Base-by-base conservation (phyloP, 2,113 vertebrate species). In the Clarias magur region DNA sequence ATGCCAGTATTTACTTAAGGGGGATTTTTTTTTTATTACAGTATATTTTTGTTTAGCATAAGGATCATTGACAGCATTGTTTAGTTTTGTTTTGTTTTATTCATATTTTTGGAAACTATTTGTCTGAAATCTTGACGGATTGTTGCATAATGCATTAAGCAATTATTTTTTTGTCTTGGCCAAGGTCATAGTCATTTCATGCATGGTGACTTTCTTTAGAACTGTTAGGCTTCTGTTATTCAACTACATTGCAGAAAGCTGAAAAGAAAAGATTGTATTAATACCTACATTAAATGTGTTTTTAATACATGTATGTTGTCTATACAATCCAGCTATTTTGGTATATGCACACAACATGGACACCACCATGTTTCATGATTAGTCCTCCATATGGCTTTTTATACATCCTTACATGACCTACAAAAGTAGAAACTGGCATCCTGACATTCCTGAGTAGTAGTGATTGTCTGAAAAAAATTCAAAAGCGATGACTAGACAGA, bases 401-500 rank as follows among this genome's bases (percentile, higher is more conserved):
- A 75, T 13, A 62, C 1, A 11, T 76, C 81, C 65, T 72, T 72
- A 34, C 70, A 60, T 60, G 59, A 17, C 2, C 17, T 75, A 57
- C 59, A 78, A 54, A 19, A 85, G 23, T 9, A 63, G 21, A 85
- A 75, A 42, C 56, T 48, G 38, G 34, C 34, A 85, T 67, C n/a
- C 25, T 62, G 30, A 62, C 30, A 27, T 68, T 54, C 27, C 60
- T 30, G 21, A 19, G 10, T 68, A 15, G 23, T 23, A 62, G 23
- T 62, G 62, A 81, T 81, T 81, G 85, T 59, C 38, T 70, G 7
- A 54, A 86, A 80, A 80, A n/a, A n/a, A 34, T 83, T 59, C 21
- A 70, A 86, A 89, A 62, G 42, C 7, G 3, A 86, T 84, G 85
- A 86, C 38, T 86, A 72, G 63, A 84, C 81, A 84, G 59, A 83